Conservation (phyloP, 2,113 vertebrate species). For the Pelmatolapia mariae region DNA sequence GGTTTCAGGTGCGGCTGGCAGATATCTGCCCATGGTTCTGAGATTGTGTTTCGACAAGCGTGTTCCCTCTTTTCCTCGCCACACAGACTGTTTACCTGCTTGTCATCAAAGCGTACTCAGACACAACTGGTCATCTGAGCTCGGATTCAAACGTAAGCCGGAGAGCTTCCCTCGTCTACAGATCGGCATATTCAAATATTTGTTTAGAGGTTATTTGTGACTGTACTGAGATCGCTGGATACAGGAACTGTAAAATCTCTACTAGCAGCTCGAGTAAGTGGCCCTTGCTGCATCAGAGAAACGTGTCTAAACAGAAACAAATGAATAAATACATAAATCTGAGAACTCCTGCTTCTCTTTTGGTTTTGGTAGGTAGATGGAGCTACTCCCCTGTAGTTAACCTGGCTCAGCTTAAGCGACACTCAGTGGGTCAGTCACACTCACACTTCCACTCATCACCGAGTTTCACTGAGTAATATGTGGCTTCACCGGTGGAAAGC, state of each 20-base stretch:
- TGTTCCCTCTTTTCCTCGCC: neutral
- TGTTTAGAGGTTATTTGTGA: neutral
- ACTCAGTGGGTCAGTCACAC: neutral
- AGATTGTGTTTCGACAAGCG: neutral
- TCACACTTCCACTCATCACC: neutral
- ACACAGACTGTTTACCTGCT: neutral
- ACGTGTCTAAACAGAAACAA: too few species aligned
- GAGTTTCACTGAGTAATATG: neutral
- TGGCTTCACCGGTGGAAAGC: neutral
- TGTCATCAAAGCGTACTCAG: neutral
- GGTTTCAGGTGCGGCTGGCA: neutral
- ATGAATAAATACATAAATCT: neutral
- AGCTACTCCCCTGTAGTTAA: conserved; percentile 47
- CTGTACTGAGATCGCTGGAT: neutral
- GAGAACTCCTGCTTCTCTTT: neutral
- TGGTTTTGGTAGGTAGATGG: conserved; percentile 57
- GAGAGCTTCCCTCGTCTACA: neutral
- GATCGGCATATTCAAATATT: neutral
- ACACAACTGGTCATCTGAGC: neutral
- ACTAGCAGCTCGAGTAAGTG: neutral
- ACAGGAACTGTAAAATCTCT: neutral
- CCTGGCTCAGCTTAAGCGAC: neutral
- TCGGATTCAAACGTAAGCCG: neutral
- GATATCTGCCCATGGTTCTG: neutral
- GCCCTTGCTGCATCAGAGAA: neutral